These are phyloP conservation scores for Eulemur macaco DNA, from an alignment of 2,113 vertebrate species.

Conservation along the genomic window DNA sequence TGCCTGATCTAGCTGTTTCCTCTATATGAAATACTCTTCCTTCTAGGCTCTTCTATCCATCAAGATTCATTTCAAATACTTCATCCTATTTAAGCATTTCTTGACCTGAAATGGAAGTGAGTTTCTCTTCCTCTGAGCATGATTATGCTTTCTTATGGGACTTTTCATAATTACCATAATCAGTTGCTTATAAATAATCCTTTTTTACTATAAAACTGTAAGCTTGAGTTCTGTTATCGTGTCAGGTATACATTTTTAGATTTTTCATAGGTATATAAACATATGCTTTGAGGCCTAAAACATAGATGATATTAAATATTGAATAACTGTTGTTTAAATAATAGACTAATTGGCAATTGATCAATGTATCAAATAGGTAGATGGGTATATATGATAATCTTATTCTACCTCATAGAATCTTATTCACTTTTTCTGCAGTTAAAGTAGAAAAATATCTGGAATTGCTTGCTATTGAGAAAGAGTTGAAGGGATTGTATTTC, in stretches of 20 bases:
- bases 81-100: neutral
- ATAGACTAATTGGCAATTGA: neutral
- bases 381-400: neutral
- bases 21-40: neutral
- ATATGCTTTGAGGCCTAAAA: neutral
- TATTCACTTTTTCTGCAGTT: conserved; percentile 15
- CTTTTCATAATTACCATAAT: neutral
- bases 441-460: neutral
- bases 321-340: neutral
- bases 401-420: neutral
- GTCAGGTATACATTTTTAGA: neutral
- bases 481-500: conserved; percentile 4
- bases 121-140: neutral
- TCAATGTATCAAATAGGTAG: neutral
- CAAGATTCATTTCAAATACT: neutral
- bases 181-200: neutral
- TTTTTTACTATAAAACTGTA: neutral
- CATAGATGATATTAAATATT: neutral
- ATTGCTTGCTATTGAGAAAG: conserved; percentile 20
- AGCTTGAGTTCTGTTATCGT: neutral
- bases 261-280: neutral
- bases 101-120: neutral
- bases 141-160: neutral
- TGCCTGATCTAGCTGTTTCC: neutral
- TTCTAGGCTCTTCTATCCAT: neutral